These are phyloP conservation scores for Hoplias malabaricus DNA, from an alignment of 2,113 vertebrate genomes.

Conservation along the genomic window DNA sequence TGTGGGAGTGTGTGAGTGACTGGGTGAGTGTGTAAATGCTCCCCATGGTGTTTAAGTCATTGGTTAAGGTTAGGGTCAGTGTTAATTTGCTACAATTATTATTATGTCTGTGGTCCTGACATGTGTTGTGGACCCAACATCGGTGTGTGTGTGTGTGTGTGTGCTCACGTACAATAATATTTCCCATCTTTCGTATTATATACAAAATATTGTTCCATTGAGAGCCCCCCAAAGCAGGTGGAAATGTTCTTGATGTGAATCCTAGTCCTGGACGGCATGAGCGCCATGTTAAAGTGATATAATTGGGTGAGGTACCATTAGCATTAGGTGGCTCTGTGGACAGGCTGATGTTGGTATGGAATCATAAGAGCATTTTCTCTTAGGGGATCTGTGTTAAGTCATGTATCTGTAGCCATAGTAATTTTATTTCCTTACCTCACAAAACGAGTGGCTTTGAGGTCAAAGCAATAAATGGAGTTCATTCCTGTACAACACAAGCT, in stretches of 20 bases:
- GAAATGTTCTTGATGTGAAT: background rate
- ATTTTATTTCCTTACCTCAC: background rate
- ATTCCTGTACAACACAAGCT: conserved; percentile 7
- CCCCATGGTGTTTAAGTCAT: too few species aligned
- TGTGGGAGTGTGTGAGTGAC: too few species aligned
- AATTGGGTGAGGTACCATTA: background rate
- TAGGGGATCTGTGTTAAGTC: background rate
- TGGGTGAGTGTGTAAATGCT: too few species aligned
- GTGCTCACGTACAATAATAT: too few species aligned
- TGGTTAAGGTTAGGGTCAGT: too few species aligned
- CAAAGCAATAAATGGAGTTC: conserved; percentile 16
- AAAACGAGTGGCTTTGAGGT: conserved; percentile 7
- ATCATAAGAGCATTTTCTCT: background rate
- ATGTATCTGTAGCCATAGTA: conserved; percentile 19
- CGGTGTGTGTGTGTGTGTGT: too few species aligned
- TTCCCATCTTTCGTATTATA: too few species aligned
- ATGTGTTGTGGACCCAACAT: too few species aligned
- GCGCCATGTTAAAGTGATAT: background rate
- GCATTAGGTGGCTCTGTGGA: background rate
- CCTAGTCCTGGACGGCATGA: background rate
- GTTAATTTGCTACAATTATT: too few species aligned
- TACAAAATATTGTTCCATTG: too few species aligned
- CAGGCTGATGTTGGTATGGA: background rate
- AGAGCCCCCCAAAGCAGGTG: too few species aligned
- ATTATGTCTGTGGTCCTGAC: too few species aligned